Base-by-base conservation (phyloP, 1,140 invertebrate genomes). In the Macrotrachela quadricornifera region DNA sequence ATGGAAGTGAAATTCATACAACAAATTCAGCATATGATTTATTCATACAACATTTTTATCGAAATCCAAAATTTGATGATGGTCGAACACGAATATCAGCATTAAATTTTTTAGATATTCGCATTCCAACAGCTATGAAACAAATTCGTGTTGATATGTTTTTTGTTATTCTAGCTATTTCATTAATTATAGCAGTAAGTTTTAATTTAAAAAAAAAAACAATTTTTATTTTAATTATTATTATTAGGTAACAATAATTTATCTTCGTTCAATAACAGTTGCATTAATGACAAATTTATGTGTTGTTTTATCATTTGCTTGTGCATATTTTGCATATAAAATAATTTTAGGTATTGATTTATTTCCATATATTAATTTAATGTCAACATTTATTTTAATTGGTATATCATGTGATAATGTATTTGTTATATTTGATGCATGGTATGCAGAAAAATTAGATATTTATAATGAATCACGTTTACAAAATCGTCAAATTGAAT, bases 351-450 rank as follows among this genome's bases (percentile, higher is more conserved):
- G 79, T 63, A 80, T 95, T 48, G 71, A 75, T 13, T 91, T 91
- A 65, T 95, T 95, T 70, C 90, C 90, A 14, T 95, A 92, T 65
- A 91, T 94, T 83, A 95, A 95, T 77, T 73, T 95, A 57, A 73
- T 95, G 60, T 81, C 86, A 18, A 75, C 82, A 59, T 77, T 95
- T 58, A 83, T 95, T 52, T 60, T 71, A 45, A 64, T 74, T 12
- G 83, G 83, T 21, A 77, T 88, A 60, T 87, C 88, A 38, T 81
- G 85, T 18, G 90, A 94, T 72, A 85, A 91, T 74, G 81, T 85
- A n/a, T 90, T 92, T 69, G 79, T 94, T 58, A 74, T 74, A 72
- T 79, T 83, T 53, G 86, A 87, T 73, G 75, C 86, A 44, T 94
- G 86, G 86, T 76, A 80, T 55, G 73, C 75, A 51, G 73, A 54